Evolutionary conservation across 1,140 invertebrate genomes (phyloP), one percentile per base, ranked within the genome.

Genomic region (Neuroterus valhalla): DNA sequence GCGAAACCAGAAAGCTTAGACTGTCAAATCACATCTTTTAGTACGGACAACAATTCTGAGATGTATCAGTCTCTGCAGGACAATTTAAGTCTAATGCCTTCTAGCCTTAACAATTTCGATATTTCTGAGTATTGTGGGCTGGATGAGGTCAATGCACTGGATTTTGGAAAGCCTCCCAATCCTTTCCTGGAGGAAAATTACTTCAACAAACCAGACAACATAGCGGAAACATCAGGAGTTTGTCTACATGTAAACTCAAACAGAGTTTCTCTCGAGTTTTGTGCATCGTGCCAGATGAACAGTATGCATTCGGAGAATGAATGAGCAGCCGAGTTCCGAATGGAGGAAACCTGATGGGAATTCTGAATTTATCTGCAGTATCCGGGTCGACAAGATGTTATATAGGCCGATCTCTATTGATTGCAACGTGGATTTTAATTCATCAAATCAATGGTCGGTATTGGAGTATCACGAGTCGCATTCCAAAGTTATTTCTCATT

Each of bases 191-290:
- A 88, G 89, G 52, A 89, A 86, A 84, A 88, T 92, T 66, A 92
- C 91, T 4, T 78, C 92, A 50, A 91, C 89, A 0, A 88, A 79
- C 55, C 92, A 90, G 45, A 91, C 89, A 0, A 88, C 79, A 55
- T 92, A 90, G 45, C 82, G 87, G 66, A 68, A 5, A 77, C 74
- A 14, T 46, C 78, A 42, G 91, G 91, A 48, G 86, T 92, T 6
- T 92, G 92, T 76, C 83, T 92, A 3, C 91, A 92, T 73, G 88
- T 92, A 11, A 91, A 91, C 66, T 87, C 88, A 72, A 88, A 89
- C 50, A 89, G 86, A 84, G 89, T 92, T 66, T 92, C 91, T 3
- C 77, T 92, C 50, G 91, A 92, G 78, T 92, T 89, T 75, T 92
- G 91, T 78, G 84, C 89, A 0, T 88, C 81, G 66, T 92, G 91